Evolutionary conservation across 2,888 invertebrate species (phyloP), one percentile per base, ranked within the genome.

Genomic region (Tenthredo notha): DNA sequence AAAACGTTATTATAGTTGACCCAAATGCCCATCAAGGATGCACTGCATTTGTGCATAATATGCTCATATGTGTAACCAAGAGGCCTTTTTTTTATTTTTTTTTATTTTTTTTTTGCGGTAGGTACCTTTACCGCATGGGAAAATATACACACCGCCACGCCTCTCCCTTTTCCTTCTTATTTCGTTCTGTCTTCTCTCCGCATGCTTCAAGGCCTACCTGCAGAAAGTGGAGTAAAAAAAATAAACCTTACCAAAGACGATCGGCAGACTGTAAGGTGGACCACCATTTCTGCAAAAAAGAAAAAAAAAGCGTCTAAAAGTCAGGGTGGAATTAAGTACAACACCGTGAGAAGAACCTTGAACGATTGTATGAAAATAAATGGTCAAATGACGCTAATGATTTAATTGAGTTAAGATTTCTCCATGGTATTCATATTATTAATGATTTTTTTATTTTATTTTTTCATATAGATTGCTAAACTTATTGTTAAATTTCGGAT

Each of bases 261-360:
- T 21, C 70, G n/a, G n/a, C n/a, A 18, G 50, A 50, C 43, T 74
- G 43, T 3, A 74, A 74, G 74, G 74, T 74, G 40, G 74, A 74
- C 74, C 47, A 74, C 74, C 74, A 21, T 43, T 43, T n/a, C 18
- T n/a, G n/a, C n/a, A 43, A 3, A 4, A n/a, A n/a, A n/a, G n/a
- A n/a, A n/a, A n/a, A n/a, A n/a, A n/a, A 74, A 74, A 25, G 43
- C 25, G 43, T 1, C 21, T 40, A 40, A 74, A 74, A 33, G 25
- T 29, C 67, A 67, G 74, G 40, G 40, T 21, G 43, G 74, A 47
- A 21, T 43, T 54, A n/a, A 54, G n/a, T 25, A 4, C 10, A 15
- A n/a, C 74, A 43, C 74, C 74, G 74, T 74, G 74, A 74, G 74
- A 74, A 25, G n/a, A 74, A 43, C 74, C 43, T 43, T 74, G 72